These are phyloP conservation scores for Lochmaea capreae DNA, from an alignment of 2,888 invertebrate species.

Conservation along the genomic window DNA sequence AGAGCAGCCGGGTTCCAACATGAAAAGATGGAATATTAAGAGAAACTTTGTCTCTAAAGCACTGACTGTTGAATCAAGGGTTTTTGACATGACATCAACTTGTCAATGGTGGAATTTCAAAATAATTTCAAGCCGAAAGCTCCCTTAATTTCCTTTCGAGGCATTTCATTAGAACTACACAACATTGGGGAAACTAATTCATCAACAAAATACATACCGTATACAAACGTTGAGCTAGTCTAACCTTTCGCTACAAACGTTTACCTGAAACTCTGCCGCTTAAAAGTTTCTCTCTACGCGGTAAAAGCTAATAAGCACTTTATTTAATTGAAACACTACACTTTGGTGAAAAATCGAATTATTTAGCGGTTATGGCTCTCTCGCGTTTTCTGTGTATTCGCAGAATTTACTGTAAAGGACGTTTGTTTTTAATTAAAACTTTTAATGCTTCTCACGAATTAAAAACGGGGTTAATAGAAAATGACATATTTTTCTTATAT, in stretches of 20 bases:
- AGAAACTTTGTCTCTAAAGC: conserved; percentile 22
- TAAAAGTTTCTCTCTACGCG: conserved; percentile 25
- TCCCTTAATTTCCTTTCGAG: conserved; percentile 28
- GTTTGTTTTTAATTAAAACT: conserved; percentile 13
- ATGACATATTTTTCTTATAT: not conserved
- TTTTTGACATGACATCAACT: conserved; percentile 32
- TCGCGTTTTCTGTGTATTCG: conserved; percentile 5
- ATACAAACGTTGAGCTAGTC: conserved; percentile 8
- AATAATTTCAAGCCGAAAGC: conserved; percentile 29
- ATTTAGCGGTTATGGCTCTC: conserved; percentile 26
- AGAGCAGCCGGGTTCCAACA: not conserved
- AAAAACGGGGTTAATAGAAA: not conserved
- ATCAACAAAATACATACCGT: conserved; percentile 27
- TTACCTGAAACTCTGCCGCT: conserved; percentile 29
- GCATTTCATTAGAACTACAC: conserved; percentile 32
- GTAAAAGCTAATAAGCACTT: conserved; percentile 34
- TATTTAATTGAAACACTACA: conserved; percentile 35
- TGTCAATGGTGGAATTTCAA: conserved; percentile 31
- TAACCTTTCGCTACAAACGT: conserved; percentile 26
- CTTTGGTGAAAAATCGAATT: conserved; percentile 24
- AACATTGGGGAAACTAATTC: conserved; percentile 27
- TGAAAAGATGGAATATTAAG: conserved; percentile 23
- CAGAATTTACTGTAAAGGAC: conserved; percentile 11
- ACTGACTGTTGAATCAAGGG: conserved; percentile 24
- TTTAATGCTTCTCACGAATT: not conserved